A percentile compares a stretch with the other conserved stretches of the same genome.
phyloP scores from a whole-genome alignment of 2,113 vertebrate genomes.

The Scophthalmus maximus region DNA sequence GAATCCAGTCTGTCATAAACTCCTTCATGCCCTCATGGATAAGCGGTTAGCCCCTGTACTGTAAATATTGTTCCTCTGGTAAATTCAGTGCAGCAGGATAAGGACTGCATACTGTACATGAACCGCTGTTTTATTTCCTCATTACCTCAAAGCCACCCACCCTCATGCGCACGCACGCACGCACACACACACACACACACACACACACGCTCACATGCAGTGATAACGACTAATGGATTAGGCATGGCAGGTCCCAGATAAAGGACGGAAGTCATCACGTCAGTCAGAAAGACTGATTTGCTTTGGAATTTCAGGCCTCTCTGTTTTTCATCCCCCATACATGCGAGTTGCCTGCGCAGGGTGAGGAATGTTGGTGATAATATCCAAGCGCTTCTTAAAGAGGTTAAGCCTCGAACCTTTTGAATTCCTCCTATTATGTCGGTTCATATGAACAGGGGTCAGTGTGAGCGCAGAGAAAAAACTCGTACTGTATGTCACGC shows the following conservation, averaged over 20 bases:
- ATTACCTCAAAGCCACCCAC: constrained; percentile 36
- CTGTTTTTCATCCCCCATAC: constrained; percentile 58
- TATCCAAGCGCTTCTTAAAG: constrained; percentile 45
- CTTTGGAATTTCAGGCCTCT: constrained; percentile 61
- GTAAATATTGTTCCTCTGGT: constrained; percentile 58
- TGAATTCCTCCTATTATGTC: constrained; percentile 40
- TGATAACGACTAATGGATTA: constrained; percentile 55
- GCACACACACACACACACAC: not conserved
- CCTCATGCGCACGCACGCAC: not conserved
- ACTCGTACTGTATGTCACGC: constrained; percentile 31
- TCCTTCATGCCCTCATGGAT: not conserved
- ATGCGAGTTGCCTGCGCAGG: constrained; percentile 16
- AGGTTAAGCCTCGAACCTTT: constrained; percentile 45
- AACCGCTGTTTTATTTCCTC: constrained; percentile 67
- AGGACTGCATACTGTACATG: constrained; percentile 35
- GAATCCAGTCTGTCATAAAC: not conserved
- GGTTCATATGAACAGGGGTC: constrained; percentile 27
- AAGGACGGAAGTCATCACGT: constrained; percentile 61
- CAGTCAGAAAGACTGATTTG: constrained; percentile 58
- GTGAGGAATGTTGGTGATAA: constrained; percentile 52
- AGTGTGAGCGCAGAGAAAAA: constrained; percentile 41
- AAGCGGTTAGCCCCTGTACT: constrained; percentile 14
- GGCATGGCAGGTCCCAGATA: constrained; percentile 52
- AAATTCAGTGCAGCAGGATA: constrained; percentile 39
- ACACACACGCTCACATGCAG: constrained; percentile 4